Evolutionary conservation across 2,888 invertebrate species (phyloP), one percentile per base, ranked within the genome.

Genomic region (Cryptocephalus moraei): DNA sequence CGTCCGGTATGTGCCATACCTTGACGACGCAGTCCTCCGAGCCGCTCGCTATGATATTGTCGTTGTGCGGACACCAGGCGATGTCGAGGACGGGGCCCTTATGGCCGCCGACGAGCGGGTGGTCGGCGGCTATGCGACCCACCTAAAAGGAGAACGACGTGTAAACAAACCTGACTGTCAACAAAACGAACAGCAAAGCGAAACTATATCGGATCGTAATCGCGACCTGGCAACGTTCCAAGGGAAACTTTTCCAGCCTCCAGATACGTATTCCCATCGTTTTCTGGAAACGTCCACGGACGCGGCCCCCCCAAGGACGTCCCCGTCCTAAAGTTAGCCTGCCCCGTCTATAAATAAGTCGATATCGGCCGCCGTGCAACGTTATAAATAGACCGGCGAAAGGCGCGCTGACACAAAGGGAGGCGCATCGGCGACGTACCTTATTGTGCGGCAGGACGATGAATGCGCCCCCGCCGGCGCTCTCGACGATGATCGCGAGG

Each of bases 11-110:
- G 73, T 93, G 91, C 95, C 95, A 95, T 47, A 95, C 82, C 78
- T 94, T 94, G 43, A 95, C 94, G 9, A 94, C 91, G 67, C 92
- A 91, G 73, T 97, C 97, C 69, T 96, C 96, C 0, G 95, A 95
- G 45, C 92, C 92, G 45, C 94, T 93, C 43, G 97, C 97, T 62
- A 97, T 95, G 53, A 96, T 89, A 70, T 95, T 92, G 74, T 97
- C 96, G 68, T 96, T 93, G 74, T 96, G 96, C 1, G 96, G 96
- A 71, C 93, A 95, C 94, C 95, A 97, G 42, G 95, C 88, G 61
- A 97, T 91, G 74, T 97, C 96, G 54, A 95, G 73, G 33, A 97
- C 93, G 1, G 94, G 92, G 32, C 95, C 96, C 68, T 92, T 91
- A 77, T 97, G 97, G 38, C 96, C 96, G 44, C 93, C 93, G 38